These are phyloP conservation scores for Crossocerus cetratus DNA, from an alignment of 2,888 invertebrate genomes.

Conservation along the genomic window DNA sequence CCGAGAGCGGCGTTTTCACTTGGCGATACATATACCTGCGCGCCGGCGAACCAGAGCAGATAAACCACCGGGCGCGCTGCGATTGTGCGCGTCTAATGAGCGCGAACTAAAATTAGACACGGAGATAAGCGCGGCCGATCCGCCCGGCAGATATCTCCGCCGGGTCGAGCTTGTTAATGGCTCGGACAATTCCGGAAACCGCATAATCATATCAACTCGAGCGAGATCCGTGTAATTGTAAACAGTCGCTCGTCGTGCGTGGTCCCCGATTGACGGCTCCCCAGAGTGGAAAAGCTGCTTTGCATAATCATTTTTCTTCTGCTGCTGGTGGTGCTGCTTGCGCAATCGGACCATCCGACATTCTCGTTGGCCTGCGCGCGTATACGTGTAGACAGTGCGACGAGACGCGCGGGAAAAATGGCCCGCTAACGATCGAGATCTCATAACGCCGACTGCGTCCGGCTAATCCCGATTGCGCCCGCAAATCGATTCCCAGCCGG, in stretches of 20 bases:
- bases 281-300: conserved; percentile 25
- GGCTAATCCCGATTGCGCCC: conserved; percentile 20
- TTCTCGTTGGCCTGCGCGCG: not conserved
- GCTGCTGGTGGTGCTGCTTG: conserved; percentile 8
- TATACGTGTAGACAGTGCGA: not conserved
- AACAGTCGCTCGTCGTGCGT: no score
- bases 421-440: conserved; percentile 8
- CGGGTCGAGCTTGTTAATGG: no score
- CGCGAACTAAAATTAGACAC: no score
- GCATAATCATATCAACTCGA: no score
- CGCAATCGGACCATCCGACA: conserved; percentile 10
- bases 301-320: conserved; percentile 27
- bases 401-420: not conserved
- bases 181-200: no score
- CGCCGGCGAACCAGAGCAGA: not conserved
- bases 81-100: no score
- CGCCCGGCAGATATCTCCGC: no score
- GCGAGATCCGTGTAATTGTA: no score
- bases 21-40: not conserved
- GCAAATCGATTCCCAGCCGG: conserved; percentile 16
- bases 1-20: not conserved
- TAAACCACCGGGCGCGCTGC: no score
- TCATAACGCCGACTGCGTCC: conserved; percentile 5
- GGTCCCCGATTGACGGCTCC: no score
- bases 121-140: no score